phyloP scores from a whole-genome alignment of 1,140 invertebrate species.

The Hydropsyche tenuis region DNA sequence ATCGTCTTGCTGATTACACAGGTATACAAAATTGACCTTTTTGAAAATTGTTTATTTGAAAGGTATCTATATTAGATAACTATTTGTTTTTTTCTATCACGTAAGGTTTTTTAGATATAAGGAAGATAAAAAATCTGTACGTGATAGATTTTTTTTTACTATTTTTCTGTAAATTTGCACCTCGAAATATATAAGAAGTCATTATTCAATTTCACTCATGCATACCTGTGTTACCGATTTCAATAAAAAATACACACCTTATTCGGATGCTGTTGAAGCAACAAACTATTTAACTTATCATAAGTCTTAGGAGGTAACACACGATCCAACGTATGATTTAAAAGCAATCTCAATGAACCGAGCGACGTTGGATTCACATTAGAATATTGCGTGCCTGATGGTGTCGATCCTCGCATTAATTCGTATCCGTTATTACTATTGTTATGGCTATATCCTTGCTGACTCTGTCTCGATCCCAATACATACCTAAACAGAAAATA shows the following conservation, averaged over 20 bases:
- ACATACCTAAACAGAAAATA: slow-evolving; percentile 75
- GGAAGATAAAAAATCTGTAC: too few relatives aligned
- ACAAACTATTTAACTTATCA: slow-evolving; percentile 74
- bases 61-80: too few relatives aligned
- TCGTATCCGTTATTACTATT: not conserved
- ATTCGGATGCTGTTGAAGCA: slow-evolving; percentile 76
- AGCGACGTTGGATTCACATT: slow-evolving; percentile 66
- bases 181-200: too few relatives aligned
- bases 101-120: too few relatives aligned
- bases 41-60: too few relatives aligned
- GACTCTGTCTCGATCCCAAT: slow-evolving; percentile 73
- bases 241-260: slow-evolving; percentile 60
- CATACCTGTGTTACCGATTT: not conserved
- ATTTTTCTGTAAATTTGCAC: too few relatives aligned
- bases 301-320: slow-evolving; percentile 85
- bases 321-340: slow-evolving; percentile 88
- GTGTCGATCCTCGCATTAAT: slow-evolving; percentile 66
- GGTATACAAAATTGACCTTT: too few relatives aligned
- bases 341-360: slow-evolving; percentile 82
- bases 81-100: too few relatives aligned
- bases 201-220: too few relatives aligned
- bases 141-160: too few relatives aligned
- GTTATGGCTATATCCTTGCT: slow-evolving; percentile 50
- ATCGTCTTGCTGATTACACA: not conserved
- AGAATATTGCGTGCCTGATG: slow-evolving; percentile 71